phyloP scores from a whole-genome alignment of 1,140 invertebrate genomes.

The Sinonovacula constricta region DNA sequence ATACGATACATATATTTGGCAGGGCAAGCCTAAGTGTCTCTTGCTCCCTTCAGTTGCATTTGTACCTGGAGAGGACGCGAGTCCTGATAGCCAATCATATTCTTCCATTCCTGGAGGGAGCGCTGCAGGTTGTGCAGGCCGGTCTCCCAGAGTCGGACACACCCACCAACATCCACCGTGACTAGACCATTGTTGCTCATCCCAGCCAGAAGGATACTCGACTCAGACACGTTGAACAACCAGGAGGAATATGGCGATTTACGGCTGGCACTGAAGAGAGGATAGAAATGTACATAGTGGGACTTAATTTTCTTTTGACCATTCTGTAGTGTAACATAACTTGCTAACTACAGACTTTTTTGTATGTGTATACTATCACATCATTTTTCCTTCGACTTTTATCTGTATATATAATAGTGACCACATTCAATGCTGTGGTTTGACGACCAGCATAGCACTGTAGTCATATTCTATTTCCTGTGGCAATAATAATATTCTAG shows the following conservation, averaged over 20 bases:
- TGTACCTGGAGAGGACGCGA: constrained; percentile 70
- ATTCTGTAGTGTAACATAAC: background rate
- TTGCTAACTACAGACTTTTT: too few relatives aligned
- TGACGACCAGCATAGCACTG: too few relatives aligned
- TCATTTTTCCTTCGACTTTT: too few relatives aligned
- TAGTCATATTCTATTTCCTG: too few relatives aligned
- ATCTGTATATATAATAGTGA: too few relatives aligned
- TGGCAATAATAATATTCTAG: too few relatives aligned
- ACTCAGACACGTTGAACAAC: constrained; percentile 68
- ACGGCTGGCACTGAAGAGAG: constrained; percentile 57
- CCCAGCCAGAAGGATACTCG: constrained; percentile 74
- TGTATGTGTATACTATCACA: too few relatives aligned
- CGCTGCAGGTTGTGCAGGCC: constrained; percentile 78
- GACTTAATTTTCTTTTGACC: background rate
- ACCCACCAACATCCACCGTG: constrained; percentile 82
- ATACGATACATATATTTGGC: too few relatives aligned
- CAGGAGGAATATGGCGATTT: constrained; percentile 72
- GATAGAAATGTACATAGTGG: too few relatives aligned
- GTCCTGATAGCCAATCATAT: constrained; percentile 79
- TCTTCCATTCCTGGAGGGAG: constrained; percentile 80
- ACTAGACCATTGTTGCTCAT: constrained; percentile 80
- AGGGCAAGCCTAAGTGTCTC: too few relatives aligned
- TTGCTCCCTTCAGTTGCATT: too few relatives aligned
- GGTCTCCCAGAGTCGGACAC: constrained; percentile 83
- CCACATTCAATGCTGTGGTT: too few relatives aligned